Evolutionary conservation across 2,888 invertebrate genomes (phyloP), one percentile per base, ranked within the genome.

Genomic region (Bugula neritina): DNA sequence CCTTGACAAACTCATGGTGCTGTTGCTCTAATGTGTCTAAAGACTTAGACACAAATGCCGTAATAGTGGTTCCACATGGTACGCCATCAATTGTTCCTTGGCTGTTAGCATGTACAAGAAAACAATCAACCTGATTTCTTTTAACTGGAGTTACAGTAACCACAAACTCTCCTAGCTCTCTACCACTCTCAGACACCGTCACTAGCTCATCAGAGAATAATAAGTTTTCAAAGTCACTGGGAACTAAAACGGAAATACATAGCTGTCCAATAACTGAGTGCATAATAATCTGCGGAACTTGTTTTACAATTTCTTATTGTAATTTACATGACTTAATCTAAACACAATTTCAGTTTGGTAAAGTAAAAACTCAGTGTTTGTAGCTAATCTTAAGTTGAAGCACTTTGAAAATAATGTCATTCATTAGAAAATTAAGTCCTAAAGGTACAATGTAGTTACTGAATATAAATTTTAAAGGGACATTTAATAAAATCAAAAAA

Each of bases 1-100:
- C 84, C 79, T 84, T 82, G 5, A 84, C 82, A 78, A 82, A 83
- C 76, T 84, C 84, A 77, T 83, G 83, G 71, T 84, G 83, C 58
- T 83, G 81, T 74, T 84, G 84, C 72, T 84, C 83, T n/a, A 83
- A 71, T 1, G 84, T 84, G 69, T 82, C 79, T 57, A 84, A 77
- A 71, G 78, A 77, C 69, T 77, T 77, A 21, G 80, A 78, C 0
- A 84, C 80, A 74, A 82, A 81, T 13, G 83, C 82, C 43, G 80
- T 80, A 71, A 84, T 81, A 21, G 83, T 81, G 1, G 84, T 84
- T 5, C 84, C 83, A 76, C 84, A 84, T 0, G 83, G 82, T 1
- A 84, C 82, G 31, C 80, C 81, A 74, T 84, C 84, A 21, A 84
- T 80, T 10, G 80, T 77, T 10, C 83, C 84, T 71, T 83, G 80